phyloP scores from a whole-genome alignment of 1,140 invertebrate species.

The Rhopalosiphum maidis region DNA sequence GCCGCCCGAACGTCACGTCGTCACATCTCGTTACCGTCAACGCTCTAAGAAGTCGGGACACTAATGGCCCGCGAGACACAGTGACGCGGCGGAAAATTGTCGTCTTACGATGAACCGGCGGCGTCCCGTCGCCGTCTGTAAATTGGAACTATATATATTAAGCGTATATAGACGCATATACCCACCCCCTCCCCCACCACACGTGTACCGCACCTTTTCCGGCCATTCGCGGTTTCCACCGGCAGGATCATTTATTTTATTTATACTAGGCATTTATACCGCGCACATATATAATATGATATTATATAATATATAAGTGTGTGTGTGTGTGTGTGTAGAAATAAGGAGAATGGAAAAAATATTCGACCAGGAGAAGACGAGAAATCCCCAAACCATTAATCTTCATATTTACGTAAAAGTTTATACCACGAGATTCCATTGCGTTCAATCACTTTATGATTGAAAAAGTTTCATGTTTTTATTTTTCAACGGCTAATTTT shows the following conservation, averaged over 20 bases:
- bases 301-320: not conserved
- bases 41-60: not conserved
- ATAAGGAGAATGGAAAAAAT: conserved; percentile 21
- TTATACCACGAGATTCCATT: conserved; percentile 49
- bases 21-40: conserved; percentile 41
- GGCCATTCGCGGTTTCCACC: not conserved
- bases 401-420: conserved; percentile 56
- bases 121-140: not conserved
- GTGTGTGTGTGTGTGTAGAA: not conserved
- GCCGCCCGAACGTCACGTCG: not conserved
- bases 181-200: not conserved
- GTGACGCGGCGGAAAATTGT: not conserved
- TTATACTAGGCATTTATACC: conserved; percentile 4
- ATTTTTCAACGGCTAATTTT: conserved; percentile 56
- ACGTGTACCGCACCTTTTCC: not conserved
- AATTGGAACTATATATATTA: not conserved
- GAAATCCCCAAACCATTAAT: conserved; percentile 54
- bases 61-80: not conserved
- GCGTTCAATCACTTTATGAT: conserved; percentile 56
- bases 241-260: conserved; percentile 42
- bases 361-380: not conserved
- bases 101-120: not conserved
- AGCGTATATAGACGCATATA: not conserved
- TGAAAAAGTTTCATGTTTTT: conserved; percentile 55
- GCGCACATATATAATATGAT: not conserved